Evolutionary conservation across 1,140 invertebrate species (phyloP).

Genomic region (Diprion similis): DNA sequence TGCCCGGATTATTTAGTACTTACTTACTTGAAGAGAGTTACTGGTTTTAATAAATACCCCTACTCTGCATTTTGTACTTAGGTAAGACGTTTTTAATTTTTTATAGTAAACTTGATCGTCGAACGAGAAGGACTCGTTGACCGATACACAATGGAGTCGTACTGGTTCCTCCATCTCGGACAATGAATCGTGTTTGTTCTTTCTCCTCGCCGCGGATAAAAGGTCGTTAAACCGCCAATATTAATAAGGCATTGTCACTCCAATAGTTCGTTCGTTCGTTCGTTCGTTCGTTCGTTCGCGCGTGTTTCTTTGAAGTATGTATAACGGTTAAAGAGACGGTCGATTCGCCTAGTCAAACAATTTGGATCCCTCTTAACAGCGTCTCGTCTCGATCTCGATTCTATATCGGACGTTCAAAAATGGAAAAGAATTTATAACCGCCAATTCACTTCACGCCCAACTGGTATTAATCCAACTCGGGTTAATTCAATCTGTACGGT

Average conservation of each 20-base stretch:
- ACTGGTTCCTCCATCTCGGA: background rate
- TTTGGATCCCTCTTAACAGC: too few relatives aligned
- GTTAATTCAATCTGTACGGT: too few relatives aligned
- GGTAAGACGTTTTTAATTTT: too few relatives aligned
- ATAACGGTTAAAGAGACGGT: background rate
- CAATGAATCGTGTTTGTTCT: slow-evolving; percentile 1
- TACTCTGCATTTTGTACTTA: too few relatives aligned
- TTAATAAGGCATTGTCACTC: slow-evolving; percentile 5
- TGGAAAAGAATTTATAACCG: too few relatives aligned
- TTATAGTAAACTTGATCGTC: too few relatives aligned
- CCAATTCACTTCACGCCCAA: too few relatives aligned
- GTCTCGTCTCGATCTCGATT: too few relatives aligned
- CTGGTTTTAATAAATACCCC: background rate
- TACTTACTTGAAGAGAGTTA: background rate
- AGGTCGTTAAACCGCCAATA: slow-evolving; percentile 7
- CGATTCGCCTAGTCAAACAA: background rate
- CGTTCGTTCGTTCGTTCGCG: background rate
- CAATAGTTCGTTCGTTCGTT: background rate
- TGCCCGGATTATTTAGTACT: background rate
- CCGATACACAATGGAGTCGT: too few relatives aligned
- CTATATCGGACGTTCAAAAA: too few relatives aligned
- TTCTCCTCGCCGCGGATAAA: background rate
- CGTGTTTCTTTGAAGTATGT: background rate
- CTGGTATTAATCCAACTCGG: too few relatives aligned
- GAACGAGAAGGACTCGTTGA: too few relatives aligned